Base-by-base conservation (phyloP, 2,888 invertebrate genomes). In the Drosophila austrosaltans region DNA sequence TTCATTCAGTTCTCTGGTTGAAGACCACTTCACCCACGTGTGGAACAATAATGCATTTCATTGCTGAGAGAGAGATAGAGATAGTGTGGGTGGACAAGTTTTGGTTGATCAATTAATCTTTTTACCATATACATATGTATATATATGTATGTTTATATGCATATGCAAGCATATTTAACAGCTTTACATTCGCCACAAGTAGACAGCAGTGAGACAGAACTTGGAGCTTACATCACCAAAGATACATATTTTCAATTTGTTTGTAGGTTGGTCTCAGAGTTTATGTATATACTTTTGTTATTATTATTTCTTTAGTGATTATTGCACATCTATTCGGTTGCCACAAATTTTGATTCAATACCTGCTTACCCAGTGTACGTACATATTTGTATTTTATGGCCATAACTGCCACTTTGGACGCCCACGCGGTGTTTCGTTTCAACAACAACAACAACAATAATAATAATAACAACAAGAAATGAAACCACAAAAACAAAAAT, bases 301-400 rank as follows among this genome's bases (percentile, higher is more conserved):
- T 60, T 57, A 5, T 44, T 16, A 16, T 16, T 16, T 16, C 25
- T 44, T 48, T 48, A 48, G 48, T 53, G 62, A 39, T 59, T 71
- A 85, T 75, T 85, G 72, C 72, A 72, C 86, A 85, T 87, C 82
- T 78, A 80, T 72, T 75, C 72, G 75, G 48, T 68, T 65, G 62
- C 63, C 66, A 68, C 62, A 61, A 61, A 30, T 76, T 67, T 71
- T 70, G 60, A 77, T 81, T 82, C 76, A 86, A 85, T 87, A 85
- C 82, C 86, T 83, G 85, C 78, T 83, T 72, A 75, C 69, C 76
- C 48, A 48, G 22, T 76, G 66, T 77, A 81, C 82, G 83, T 77
- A 84, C 84, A 81, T 81, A 85, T 82, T 87, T 81, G 85, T 80
- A 76, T 72, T 82, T 81, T 85, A 87, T 87, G 83, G 81, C 81